Percentiles rank a stretch among this genome's conserved stretches.
phyloP scores from a whole-genome alignment of 1,140 invertebrate genomes.

The Amphibalanus amphitrite region DNA sequence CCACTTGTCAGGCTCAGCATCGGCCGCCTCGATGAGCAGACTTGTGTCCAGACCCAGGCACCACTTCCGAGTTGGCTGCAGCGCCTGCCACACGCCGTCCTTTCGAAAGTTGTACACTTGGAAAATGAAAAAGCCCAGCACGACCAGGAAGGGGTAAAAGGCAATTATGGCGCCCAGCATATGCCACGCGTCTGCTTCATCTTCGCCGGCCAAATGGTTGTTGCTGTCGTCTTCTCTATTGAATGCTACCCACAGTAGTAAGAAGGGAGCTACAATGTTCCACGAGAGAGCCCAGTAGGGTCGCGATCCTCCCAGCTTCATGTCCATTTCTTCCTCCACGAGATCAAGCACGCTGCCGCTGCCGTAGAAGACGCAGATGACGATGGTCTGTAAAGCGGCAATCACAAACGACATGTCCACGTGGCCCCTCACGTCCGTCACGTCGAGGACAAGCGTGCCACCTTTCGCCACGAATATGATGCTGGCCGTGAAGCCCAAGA shows the following conservation, averaged over 20 bases:
- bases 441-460: not conserved
- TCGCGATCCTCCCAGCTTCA: not conserved
- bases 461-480: not conserved
- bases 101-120: not conserved
- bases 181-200: not conserved
- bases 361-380: not conserved
- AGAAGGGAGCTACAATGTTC: not conserved
- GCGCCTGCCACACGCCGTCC: not conserved
- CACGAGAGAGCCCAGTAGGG: not conserved
- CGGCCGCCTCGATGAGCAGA: not conserved
- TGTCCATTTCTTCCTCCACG: not conserved
- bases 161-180: not conserved
- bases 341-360: not conserved
- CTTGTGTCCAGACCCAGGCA: not conserved
- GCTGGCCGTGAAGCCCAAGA: not conserved
- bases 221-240: not conserved
- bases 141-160: not conserved
- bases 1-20: not conserved
- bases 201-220: not conserved
- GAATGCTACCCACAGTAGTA: not conserved
- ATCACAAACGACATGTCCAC: not conserved
- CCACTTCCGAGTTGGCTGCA: not conserved
- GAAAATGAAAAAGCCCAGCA: not conserved
- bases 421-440: not conserved
- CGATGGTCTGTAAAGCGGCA: not conserved